Base-by-base conservation (phyloP, 2,113 vertebrate species). In the Lamprologus lemairii region DNA sequence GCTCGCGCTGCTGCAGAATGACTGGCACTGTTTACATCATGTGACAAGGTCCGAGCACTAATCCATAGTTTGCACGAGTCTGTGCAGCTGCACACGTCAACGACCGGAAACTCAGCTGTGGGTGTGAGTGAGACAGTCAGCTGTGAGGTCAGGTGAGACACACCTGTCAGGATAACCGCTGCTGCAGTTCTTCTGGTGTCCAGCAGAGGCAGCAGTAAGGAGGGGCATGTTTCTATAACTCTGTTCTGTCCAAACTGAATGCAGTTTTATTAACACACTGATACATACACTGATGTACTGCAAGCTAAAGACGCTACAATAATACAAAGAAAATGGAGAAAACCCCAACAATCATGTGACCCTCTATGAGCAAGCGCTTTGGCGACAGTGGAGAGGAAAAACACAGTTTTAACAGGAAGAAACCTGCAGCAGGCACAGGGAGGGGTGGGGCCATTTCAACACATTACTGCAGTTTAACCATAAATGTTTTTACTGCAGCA, bases 381-480 rank as follows among this genome's bases (percentile, higher is more conserved):
- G 26, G 28, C 0, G 9, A 33, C 28, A 33, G 58, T 11, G 58
- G 16, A 19, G 28, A 63, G 58, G 6, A 33, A 33, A 63, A 33
- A 63, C 5, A 0, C 28, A 0, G 0, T 19, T 60, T 33, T 60
- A 10, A 33, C 28, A 63, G 58, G 16, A 63, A 63, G 58, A 11
- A 33, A 3, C 16, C 28, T 33, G 4, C 28, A 33, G 9, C 16
- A 26, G 16, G 9, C 58, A 19, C 16, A 1, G 58, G 16, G 9
- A 19, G 16, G 16, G 28, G 28, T 4, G 9, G 4, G 2, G 58
- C 55, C 9, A 10, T 60, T 33, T 35, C 16, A 33, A 19, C 17
- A 35, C 58, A 35, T 63, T 11, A 35, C 17, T 63, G 16, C 17
- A 35, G 31, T 35, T 35, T 63, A 7, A 33, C 17, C 2, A 4